Percentiles rank a stretch among this genome's conserved stretches.
Evolutionary conservation across 92 coral and sea anemone species (phyloP).

Genomic region (Epizoanthus ramosus): DNA sequence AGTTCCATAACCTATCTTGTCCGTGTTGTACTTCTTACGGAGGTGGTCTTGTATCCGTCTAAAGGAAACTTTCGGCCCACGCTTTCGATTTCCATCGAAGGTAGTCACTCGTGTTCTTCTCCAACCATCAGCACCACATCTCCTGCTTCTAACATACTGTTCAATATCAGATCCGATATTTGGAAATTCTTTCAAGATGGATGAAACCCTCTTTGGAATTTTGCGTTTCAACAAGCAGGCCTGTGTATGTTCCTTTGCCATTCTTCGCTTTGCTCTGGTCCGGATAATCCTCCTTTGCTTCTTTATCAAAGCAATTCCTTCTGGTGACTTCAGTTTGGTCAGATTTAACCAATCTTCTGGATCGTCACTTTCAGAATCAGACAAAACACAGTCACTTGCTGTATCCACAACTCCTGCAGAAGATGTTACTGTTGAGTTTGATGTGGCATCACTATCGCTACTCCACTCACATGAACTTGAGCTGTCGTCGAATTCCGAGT

Average conservation of each 20-base stretch:
- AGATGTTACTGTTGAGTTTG: not conserved
- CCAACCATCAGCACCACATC: constrained; percentile 68
- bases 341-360: constrained; percentile 48
- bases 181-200: constrained; percentile 37
- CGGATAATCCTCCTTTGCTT: constrained; percentile 38
- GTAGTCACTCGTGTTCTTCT: constrained; percentile 56
- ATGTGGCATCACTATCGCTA: constrained; percentile 42
- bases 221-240: constrained; percentile 38
- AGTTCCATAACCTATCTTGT: constrained; percentile 47
- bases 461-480: constrained; percentile 53
- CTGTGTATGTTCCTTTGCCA: constrained; percentile 43
- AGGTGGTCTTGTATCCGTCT: constrained; percentile 46
- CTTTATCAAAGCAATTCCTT: constrained; percentile 49
- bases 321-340: constrained; percentile 40
- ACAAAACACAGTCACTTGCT: not conserved
- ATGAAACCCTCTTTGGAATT: constrained; percentile 47
- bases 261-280: constrained; percentile 35
- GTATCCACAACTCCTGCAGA: not conserved
- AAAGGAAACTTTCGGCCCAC: constrained; percentile 31
- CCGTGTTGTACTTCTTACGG: constrained; percentile 41
- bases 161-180: constrained; percentile 39
- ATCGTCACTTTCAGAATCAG: constrained; percentile 55
- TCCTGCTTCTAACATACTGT: constrained; percentile 39
- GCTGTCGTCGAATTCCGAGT: constrained; percentile 42
- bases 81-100: constrained; percentile 52